phyloP scores from a whole-genome alignment of 2,888 invertebrate genomes.

The Xiphydria camelus region DNA sequence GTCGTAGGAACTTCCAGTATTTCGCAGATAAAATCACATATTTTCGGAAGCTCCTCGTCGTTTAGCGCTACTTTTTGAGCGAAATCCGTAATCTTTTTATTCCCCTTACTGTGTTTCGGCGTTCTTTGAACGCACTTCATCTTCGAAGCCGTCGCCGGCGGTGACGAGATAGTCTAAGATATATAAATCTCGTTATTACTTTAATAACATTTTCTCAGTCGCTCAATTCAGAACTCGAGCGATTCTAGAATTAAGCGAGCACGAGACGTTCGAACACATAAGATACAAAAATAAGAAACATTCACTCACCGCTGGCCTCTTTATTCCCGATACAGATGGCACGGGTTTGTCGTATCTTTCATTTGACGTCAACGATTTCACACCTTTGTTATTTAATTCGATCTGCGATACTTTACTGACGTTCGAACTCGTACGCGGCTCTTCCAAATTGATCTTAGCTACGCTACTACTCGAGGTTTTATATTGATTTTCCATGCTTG shows the following conservation, averaged over 20 bases:
- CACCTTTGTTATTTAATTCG: no score
- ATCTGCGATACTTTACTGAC: no score
- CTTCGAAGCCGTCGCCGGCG: constrained; percentile 18
- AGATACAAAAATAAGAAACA: background rate
- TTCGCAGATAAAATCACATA: constrained; percentile 38
- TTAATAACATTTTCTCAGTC: no score
- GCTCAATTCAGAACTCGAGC: no score
- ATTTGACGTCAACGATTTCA: no score
- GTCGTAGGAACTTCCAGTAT: constrained; percentile 27
- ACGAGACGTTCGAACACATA: background rate
- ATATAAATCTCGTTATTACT: no score
- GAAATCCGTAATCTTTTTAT: constrained; percentile 33
- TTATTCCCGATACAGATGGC: constrained; percentile 10
- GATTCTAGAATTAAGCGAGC: no score
- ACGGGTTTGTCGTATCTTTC: no score
- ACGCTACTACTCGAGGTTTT: no score
- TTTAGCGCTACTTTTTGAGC: constrained; percentile 16
- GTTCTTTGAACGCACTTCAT: constrained; percentile 25
- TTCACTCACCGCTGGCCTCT: constrained; percentile 21
- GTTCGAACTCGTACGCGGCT: no score
- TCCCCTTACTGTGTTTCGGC: constrained; percentile 13
- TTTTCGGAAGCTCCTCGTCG: constrained; percentile 16
- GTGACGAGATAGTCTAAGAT: background rate
- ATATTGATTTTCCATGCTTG: no score
- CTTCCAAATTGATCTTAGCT: no score